Conservation (phyloP, 2,113 vertebrate genomes). For the Eidolon helvum region DNA sequence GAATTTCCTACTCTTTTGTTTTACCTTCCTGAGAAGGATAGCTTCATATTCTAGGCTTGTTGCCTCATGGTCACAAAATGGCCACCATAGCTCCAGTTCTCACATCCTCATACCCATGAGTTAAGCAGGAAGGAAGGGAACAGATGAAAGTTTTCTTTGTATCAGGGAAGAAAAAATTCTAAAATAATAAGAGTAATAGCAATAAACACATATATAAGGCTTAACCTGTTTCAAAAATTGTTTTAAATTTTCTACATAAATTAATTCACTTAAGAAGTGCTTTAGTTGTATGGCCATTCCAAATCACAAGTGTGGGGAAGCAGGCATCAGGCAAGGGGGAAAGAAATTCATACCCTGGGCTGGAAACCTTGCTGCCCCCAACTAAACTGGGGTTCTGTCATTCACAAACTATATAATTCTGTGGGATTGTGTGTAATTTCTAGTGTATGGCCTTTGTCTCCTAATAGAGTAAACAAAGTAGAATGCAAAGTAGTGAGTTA, state of each 20-base stretch:
- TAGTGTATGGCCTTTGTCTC: not conserved
- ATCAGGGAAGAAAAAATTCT: not conserved
- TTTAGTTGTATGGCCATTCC: not conserved
- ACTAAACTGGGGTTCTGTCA: not conserved
- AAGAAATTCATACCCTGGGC: not conserved
- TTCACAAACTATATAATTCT: not conserved
- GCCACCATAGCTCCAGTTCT: not conserved
- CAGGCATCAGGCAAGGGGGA: not conserved
- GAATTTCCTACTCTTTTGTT: not conserved
- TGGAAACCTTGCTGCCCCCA: not conserved
- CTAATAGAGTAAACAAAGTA: not conserved
- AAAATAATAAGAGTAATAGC: not conserved
- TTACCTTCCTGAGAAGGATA: not conserved
- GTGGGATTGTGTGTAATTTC: not conserved
- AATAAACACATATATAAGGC: not conserved
- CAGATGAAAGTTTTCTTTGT: not conserved
- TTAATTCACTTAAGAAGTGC: not conserved
- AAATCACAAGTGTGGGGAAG: not conserved
- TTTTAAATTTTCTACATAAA: not conserved
- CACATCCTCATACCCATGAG: not conserved
- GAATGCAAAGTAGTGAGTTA: not conserved
- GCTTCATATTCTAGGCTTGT: not conserved
- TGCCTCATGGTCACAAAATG: not conserved
- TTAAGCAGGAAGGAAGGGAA: not conserved
- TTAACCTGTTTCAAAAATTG: not conserved